Evolutionary conservation across 2,888 invertebrate species (phyloP).

Genomic region (Limenitis camilla): DNA sequence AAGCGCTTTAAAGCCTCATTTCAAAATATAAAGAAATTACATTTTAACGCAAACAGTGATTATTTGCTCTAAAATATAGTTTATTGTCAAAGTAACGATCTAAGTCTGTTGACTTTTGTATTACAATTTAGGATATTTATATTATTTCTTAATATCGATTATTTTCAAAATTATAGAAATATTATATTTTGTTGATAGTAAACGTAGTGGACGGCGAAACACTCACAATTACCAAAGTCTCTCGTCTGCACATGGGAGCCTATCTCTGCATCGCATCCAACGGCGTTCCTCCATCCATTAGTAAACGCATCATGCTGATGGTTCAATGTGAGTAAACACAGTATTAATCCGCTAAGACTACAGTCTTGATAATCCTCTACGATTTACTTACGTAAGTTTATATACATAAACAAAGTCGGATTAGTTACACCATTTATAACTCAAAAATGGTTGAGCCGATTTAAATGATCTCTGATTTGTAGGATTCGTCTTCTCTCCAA

Average conservation of each 20-base stretch:
- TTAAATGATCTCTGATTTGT: no score
- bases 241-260: conserved; percentile 93
- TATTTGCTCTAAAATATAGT: no score
- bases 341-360: conserved; percentile 1
- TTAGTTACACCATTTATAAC: no score
- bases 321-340: conserved; percentile 83
- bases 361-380: conserved; percentile 1
- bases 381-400: conserved; percentile 3
- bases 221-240: conserved; percentile 89
- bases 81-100: no score
- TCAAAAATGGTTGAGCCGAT: no score
- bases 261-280: conserved; percentile 95
- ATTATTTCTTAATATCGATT: neutral
- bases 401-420: no score
- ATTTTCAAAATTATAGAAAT: neutral
- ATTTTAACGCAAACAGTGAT: no score
- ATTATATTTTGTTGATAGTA: conserved; percentile 72
- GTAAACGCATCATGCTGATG: conserved; percentile 86
- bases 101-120: no score
- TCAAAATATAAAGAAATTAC: no score
- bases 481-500: no score
- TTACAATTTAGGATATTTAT: no score
- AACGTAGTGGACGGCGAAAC: conserved; percentile 91
- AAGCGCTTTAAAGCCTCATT: no score
- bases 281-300: conserved; percentile 92